These are phyloP conservation scores for Carettochelys insculpta DNA, from an alignment of 2,113 vertebrate genomes.

Conservation along the genomic window DNA sequence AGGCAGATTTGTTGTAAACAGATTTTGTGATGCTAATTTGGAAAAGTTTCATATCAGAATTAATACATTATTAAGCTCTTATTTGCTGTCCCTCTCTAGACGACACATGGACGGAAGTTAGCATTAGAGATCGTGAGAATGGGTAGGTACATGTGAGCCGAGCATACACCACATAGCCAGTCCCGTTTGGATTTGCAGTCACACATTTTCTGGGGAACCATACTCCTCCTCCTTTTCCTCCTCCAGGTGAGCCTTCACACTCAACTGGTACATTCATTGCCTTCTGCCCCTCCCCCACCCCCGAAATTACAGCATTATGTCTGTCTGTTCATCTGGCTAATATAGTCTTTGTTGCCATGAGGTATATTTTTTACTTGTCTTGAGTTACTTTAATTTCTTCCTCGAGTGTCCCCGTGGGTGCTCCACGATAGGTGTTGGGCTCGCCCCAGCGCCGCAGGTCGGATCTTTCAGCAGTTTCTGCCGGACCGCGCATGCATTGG, in stretches of 20 bases:
- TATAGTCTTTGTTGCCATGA: background rate
- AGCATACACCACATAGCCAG: background rate
- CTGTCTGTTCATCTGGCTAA: background rate
- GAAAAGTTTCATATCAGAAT: constrained; percentile 1
- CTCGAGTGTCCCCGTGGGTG: too few species aligned
- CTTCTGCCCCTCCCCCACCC: fast-evolving
- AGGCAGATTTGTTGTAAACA: background rate
- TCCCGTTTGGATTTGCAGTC: constrained; percentile 32
- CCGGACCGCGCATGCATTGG: too few species aligned
- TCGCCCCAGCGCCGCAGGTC: too few species aligned
- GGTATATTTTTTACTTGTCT: background rate
- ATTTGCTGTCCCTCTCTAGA: constrained; percentile 20
- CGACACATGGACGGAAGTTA: constrained; percentile 49
- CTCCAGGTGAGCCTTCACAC: background rate
- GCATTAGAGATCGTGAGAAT: constrained; percentile 5
- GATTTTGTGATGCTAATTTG: background rate
- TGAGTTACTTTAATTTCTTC: background rate
- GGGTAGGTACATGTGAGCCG: constrained; percentile 10
- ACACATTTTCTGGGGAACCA: constrained; percentile 33
- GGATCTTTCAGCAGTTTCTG: too few species aligned
- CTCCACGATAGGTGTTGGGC: too few species aligned
- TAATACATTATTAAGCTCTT: constrained; percentile 14
- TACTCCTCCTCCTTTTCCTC: background rate
- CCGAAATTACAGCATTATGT: background rate
- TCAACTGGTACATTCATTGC: fast-evolving